These are phyloP conservation scores for Benthosema pterotum DNA, from an alignment of 2,797 vertebrate genomes.

Conservation along the genomic window DNA sequence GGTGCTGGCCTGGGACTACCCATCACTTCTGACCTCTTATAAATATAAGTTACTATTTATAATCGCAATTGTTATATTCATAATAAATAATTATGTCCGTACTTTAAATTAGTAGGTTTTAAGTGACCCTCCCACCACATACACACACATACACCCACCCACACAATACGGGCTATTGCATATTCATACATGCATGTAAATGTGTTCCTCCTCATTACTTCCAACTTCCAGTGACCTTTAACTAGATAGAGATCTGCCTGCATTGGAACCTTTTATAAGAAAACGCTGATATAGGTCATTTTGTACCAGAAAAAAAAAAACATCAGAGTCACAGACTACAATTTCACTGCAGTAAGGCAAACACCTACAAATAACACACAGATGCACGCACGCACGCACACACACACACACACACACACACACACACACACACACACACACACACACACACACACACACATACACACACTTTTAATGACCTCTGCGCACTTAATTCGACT, in stretches of 20 bases:
- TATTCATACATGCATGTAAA: background rate
- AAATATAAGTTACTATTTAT: too few species aligned
- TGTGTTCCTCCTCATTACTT: background rate
- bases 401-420: background rate
- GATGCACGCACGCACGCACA: background rate
- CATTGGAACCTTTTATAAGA: slow-evolving; percentile 22
- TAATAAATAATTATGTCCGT: too few species aligned
- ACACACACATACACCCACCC: too few species aligned
- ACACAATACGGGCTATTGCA: background rate
- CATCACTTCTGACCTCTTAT: too few species aligned
- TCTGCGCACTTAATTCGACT: slow-evolving; percentile 23
- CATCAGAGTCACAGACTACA: slow-evolving; percentile 20
- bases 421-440: too few species aligned
- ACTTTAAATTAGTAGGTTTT: too few species aligned
- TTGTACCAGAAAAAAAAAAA: slow-evolving; percentile 25
- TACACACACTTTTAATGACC: slow-evolving; percentile 11
- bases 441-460: too few species aligned
- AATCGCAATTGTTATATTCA: too few species aligned
- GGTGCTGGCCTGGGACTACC: too few species aligned
- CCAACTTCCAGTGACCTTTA: slow-evolving; percentile 20
- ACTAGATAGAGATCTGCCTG: slow-evolving; percentile 44
- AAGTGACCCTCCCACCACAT: too few species aligned
- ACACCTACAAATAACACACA: background rate
- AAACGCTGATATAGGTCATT: slow-evolving; percentile 47
- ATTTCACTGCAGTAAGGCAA: slow-evolving; percentile 40